Evolutionary conservation across 30 jellyfish, hydroid and myxozoan genomes (phyloP), one percentile per base, ranked within the genome.

Genomic region (Aurelia sp.): DNA sequence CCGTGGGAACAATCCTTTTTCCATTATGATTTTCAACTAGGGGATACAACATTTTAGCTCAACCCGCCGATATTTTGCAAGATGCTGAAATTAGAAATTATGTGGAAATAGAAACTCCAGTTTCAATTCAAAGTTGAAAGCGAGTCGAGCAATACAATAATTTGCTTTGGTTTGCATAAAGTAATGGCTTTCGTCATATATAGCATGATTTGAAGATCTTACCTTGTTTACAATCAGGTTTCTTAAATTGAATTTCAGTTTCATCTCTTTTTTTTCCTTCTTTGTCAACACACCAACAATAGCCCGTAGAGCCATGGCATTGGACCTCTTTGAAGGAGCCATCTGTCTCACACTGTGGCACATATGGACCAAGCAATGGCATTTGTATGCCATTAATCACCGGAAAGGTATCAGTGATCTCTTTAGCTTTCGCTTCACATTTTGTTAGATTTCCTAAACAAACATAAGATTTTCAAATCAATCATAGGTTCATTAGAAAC

Each of bases 221-320:
- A 81, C 91, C 72, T 67, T 62, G 35, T 53, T 41, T 59, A 64
- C 92, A 83, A 8, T 53, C 63, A 52, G 92, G 92, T 44, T 58
- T 57, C 86, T 83, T 67, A 57, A 83, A 83, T 83, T 91, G 60
- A 8, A 69, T 72, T 55, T 53, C 80, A 13, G 97, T 92, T 30
- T 76, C 97, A 1, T 78, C 80, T 13, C 72, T 86, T 62, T 88
- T 86, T 1, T 24, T 78, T 22, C 98, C 98, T 40, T 30, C 27
- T 52, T 80, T 55, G 63, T 87, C 87, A 30, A 87, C 98, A 88
- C 98, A 92, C 97, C 97, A 88, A 78, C 98, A 93, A 72, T 74
- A 88, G 27, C 98, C 98, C 11, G 93, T 88, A 15, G 98, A 92
- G 22, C 97, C 91, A 88, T 93, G 96, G n/a, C 98, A 93, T 72